Conservation (phyloP, 2,113 vertebrate genomes). For the Mandrillus leucophaeus region DNA sequence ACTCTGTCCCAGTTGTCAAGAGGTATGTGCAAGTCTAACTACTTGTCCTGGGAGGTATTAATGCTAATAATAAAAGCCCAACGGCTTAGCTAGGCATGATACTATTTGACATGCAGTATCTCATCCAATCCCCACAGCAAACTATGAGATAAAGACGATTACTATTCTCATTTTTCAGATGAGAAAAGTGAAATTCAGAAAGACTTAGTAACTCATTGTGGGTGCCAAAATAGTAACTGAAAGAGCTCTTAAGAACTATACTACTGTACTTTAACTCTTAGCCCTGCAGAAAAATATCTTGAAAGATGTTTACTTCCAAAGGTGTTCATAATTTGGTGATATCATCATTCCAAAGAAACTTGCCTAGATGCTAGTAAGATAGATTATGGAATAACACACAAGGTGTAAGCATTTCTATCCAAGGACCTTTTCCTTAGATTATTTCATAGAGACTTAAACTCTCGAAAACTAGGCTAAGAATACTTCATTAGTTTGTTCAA, state of each 20-base stretch:
- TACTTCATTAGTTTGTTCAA: neutral
- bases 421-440: slow-evolving; percentile 26
- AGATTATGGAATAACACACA: neutral
- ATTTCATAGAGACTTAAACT: slow-evolving; percentile 26
- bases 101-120: neutral
- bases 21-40: neutral
- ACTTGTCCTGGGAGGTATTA: neutral
- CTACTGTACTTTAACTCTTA: slow-evolving; percentile 23
- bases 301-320: slow-evolving; percentile 15
- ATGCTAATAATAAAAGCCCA: neutral
- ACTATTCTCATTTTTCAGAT: slow-evolving; percentile 29
- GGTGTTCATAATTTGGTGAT: neutral
- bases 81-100: neutral
- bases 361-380: neutral
- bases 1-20: neutral
- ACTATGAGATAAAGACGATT: neutral
- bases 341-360: slow-evolving; percentile 21
- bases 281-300: slow-evolving; percentile 31
- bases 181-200: slow-evolving; percentile 50
- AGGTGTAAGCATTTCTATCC: neutral
- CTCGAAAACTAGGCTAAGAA: neutral
- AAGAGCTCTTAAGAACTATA: slow-evolving; percentile 7
- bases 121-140: neutral
- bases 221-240: neutral
- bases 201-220: slow-evolving; percentile 20